Conservation (phyloP, 2,888 invertebrate species). For the Mermis nigrescens region DNA sequence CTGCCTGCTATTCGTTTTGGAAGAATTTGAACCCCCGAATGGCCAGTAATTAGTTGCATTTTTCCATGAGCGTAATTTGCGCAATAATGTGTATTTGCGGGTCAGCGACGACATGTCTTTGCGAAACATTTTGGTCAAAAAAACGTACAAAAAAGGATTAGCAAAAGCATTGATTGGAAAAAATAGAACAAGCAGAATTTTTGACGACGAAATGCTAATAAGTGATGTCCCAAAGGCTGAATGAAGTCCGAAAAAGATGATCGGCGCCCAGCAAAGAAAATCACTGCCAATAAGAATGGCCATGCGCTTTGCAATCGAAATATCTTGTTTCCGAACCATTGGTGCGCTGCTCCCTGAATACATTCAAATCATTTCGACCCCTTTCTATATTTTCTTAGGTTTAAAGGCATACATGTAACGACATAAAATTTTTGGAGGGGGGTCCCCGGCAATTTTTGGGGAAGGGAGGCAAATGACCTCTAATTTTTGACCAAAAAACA, state of each 20-base stretch:
- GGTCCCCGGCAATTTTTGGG: no score
- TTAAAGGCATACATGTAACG: no score
- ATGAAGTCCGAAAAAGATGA: constrained; percentile 79
- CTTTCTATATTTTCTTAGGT: no score
- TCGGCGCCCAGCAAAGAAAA: constrained; percentile 92
- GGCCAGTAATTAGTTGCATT: no score
- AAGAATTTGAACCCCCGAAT: no score
- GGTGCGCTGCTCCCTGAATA: neutral
- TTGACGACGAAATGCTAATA: constrained; percentile 79
- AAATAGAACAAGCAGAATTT: constrained; percentile 75
- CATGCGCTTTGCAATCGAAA: constrained; percentile 85
- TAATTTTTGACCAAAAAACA: no score
- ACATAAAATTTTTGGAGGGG: no score
- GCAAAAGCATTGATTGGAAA: constrained; percentile 87
- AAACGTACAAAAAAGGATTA: constrained; percentile 92
- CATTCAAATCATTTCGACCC: no score
- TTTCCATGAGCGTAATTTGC: no score
- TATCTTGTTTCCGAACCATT: constrained; percentile 48
- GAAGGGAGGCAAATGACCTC: no score
- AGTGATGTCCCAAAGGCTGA: constrained; percentile 75
- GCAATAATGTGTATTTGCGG: neutral
- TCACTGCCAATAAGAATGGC: constrained; percentile 87
- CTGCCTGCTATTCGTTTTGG: no score
- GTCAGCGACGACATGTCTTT: constrained; percentile 47
- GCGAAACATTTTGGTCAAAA: constrained; percentile 89